Percentiles rank a stretch among this genome's conserved stretches.
phyloP scores from a whole-genome alignment of 2,797 vertebrate genomes.

The Gymnoscopelus microlampas region DNA sequence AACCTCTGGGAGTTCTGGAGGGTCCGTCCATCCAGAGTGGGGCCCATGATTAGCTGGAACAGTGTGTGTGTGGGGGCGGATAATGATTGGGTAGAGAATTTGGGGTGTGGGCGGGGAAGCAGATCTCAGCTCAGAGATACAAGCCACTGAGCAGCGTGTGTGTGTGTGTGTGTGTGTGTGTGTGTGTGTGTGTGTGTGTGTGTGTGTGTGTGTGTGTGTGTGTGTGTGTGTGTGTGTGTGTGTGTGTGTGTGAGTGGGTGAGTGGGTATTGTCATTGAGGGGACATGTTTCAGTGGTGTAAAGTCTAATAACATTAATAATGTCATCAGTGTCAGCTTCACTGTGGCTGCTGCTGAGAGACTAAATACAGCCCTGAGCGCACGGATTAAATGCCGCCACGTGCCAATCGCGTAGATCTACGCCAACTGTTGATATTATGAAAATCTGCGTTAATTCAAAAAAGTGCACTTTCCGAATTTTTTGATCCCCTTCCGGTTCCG shows the following conservation, averaged over 20 bases:
- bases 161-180: not conserved
- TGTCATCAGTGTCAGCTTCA: slow-evolving; percentile 36
- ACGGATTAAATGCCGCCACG: too few relatives aligned
- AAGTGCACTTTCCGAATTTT: too few relatives aligned
- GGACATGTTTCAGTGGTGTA: slow-evolving; percentile 52
- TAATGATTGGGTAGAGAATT: slow-evolving; percentile 67
- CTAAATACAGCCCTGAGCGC: slow-evolving; percentile 30
- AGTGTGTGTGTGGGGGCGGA: slow-evolving; percentile 61
- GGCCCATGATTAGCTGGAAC: slow-evolving; percentile 62
- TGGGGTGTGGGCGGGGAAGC: slow-evolving; percentile 23
- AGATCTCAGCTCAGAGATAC: slow-evolving; percentile 69
- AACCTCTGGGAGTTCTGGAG: slow-evolving; percentile 36
- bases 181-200: not conserved
- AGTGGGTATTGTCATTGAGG: slow-evolving; percentile 28
- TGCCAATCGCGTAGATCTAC: too few relatives aligned
- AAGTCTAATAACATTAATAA: slow-evolving; percentile 71
- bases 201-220: slow-evolving; percentile 48
- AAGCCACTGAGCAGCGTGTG: slow-evolving; percentile 38
- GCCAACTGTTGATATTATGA: too few relatives aligned
- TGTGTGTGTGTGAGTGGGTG: slow-evolving; percentile 47
- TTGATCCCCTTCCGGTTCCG: too few relatives aligned
- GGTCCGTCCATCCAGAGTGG: slow-evolving; percentile 36
- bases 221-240: slow-evolving; percentile 1
- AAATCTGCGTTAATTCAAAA: too few relatives aligned
- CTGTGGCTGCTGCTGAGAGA: slow-evolving; percentile 30